Evolutionary conservation across 2,888 invertebrate genomes (phyloP), one percentile per base, ranked within the genome.

Genomic region (Sthenelais limicola): DNA sequence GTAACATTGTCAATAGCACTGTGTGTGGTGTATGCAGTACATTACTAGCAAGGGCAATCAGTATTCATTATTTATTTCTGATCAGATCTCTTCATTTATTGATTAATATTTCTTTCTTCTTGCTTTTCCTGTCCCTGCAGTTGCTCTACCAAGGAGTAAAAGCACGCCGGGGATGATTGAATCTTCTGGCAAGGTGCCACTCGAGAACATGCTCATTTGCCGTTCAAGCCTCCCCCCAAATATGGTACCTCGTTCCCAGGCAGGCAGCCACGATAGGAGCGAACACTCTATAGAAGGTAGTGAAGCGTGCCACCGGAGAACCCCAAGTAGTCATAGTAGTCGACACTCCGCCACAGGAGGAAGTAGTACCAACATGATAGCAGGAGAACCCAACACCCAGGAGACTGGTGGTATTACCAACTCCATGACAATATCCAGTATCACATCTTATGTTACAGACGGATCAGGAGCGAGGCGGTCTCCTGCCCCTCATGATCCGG

Each of bases 101-200:
- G n/a, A n/a, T n/a, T n/a, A 43, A 43, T 43, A 15, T 43, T 43
- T 43, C 18, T 43, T 18, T 43, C 43, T 15, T 43, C 43, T 43
- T n/a, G n/a, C n/a, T n/a, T n/a, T n/a, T n/a, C n/a, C n/a, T n/a
- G n/a, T 47, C 32, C n/a, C 88, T 89, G 80, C 90, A 95, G 96
- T 94, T 90, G 95, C 96, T 82, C 93, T 97, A 93, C 95, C 96
- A 83, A 92, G 97, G 85, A 96, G 97, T 88, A 95, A 95, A 87
- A 97, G 97, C 82, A 97, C 98, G 74, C 97, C 98, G 18, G 97
- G 97, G 56, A 91, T 97, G 82, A 94, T 98, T 82, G 97, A 98
- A 89, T 95, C 96, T 73, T 91, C 92, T 81, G 97, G 97, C 74
- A 93, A 94, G 84, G 91, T 95, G 80, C 93, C 97, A 0, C 71